These are phyloP conservation scores for Leptinotarsa haldemani DNA, from an alignment of 2,888 invertebrate genomes.

Conservation along the genomic window DNA sequence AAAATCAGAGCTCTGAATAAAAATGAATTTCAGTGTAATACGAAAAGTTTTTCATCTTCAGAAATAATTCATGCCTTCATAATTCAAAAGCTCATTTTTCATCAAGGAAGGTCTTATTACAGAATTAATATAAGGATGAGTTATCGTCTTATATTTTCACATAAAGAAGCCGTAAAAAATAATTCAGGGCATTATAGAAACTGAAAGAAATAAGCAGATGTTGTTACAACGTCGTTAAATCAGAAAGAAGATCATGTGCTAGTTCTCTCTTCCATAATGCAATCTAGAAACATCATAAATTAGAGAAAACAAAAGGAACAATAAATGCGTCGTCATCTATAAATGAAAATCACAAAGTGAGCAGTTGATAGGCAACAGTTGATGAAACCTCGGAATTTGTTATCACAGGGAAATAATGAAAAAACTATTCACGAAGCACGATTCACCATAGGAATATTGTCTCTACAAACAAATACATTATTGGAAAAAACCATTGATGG, in stretches of 20 bases:
- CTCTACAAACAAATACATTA: too few relatives aligned
- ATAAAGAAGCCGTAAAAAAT: slow-evolving; percentile 5
- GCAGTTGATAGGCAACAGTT: too few relatives aligned
- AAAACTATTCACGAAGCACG: too few relatives aligned
- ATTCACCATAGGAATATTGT: too few relatives aligned
- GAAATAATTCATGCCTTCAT: neutral
- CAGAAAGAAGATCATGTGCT: neutral
- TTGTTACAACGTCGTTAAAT: slow-evolving; percentile 8
- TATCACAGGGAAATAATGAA: too few relatives aligned
- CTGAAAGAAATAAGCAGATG: slow-evolving; percentile 14
- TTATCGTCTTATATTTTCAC: slow-evolving; percentile 11
- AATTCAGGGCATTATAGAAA: slow-evolving; percentile 18
- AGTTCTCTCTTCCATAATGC: neutral
- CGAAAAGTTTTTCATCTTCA: neutral
- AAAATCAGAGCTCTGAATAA: neutral
- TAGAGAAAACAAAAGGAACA: too few relatives aligned
- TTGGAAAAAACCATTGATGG: too few relatives aligned
- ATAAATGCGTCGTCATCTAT: too few relatives aligned
- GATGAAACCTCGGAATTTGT: too few relatives aligned
- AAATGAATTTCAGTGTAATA: neutral
- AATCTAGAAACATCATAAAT: too few relatives aligned
- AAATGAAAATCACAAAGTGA: too few relatives aligned
- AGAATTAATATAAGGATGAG: slow-evolving; percentile 20
- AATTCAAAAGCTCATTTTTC: slow-evolving; percentile 8
- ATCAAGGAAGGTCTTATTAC: slow-evolving; percentile 16